Evolutionary conservation across 1,140 invertebrate species (phyloP).

Genomic region (Dolichoris vasculosae): DNA sequence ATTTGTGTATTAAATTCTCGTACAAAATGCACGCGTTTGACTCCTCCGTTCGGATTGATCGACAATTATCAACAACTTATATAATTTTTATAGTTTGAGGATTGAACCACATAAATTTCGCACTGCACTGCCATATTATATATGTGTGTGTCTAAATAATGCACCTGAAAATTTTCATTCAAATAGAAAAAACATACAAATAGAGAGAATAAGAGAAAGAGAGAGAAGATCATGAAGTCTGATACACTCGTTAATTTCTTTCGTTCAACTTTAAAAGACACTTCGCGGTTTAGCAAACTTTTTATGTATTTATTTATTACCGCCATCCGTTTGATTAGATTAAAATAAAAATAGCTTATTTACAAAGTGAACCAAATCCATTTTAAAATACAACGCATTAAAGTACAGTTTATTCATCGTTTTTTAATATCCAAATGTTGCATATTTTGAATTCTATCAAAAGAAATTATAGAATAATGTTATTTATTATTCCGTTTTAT

Average conservation of each 20-base stretch:
- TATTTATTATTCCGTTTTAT: constrained; percentile 9
- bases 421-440: constrained; percentile 15
- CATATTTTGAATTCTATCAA: constrained; percentile 5
- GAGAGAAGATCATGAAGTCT: constrained; percentile 49
- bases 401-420: constrained; percentile 2
- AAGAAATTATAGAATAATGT: constrained; percentile 9
- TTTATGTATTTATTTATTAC: constrained; percentile 19
- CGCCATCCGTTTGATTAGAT: not conserved
- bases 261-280: constrained; percentile 19
- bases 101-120: not conserved
- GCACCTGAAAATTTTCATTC: constrained; percentile 15
- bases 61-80: constrained; percentile 8
- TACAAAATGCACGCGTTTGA: constrained; percentile 21
- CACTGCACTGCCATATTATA: constrained; percentile 29
- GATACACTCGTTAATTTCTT: constrained; percentile 3
- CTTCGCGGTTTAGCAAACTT: not conserved
- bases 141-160: not conserved
- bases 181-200: not conserved
- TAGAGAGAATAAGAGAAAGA: constrained; percentile 9
- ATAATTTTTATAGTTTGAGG: constrained; percentile 10
- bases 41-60: constrained; percentile 28
- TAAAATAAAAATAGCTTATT: constrained; percentile 26
- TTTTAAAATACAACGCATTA: not conserved
- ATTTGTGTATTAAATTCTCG: constrained; percentile 23
- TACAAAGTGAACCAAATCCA: not conserved